Evolutionary conservation across 2,797 vertebrate genomes (phyloP).

Genomic region (Pyrocephalus nanus): DNA sequence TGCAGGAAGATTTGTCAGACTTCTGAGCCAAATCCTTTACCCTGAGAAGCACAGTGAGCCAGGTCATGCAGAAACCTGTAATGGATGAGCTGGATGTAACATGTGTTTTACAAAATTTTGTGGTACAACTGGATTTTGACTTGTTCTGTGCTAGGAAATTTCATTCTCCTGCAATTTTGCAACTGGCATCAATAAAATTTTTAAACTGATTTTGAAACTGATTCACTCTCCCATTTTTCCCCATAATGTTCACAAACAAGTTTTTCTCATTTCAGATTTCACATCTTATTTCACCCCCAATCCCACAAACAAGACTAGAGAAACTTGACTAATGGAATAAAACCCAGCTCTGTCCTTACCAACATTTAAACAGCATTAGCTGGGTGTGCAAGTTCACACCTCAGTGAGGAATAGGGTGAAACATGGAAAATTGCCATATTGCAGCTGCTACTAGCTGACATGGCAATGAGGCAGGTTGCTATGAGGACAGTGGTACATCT

Average conservation of each 20-base stretch:
- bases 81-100: neutral
- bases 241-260: neutral
- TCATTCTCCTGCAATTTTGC: neutral
- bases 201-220: neutral
- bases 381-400: neutral
- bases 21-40: neutral
- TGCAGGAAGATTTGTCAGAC: neutral
- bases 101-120: neutral
- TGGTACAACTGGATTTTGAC: neutral
- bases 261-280: neutral
- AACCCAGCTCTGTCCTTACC: neutral
- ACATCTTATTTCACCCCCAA: neutral
- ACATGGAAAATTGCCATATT: slow-evolving; percentile 31
- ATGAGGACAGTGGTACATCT: slow-evolving; percentile 23
- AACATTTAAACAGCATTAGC: neutral
- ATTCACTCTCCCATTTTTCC: neutral
- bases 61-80: neutral
- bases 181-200: neutral
- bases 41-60: neutral
- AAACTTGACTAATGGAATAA: neutral
- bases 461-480: slow-evolving; percentile 13
- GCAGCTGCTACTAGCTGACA: slow-evolving; percentile 40
- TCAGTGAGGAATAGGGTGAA: neutral
- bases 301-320: neutral
- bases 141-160: neutral